Conservation (phyloP, 1,140 invertebrate species). For the Bombyx mandarina region DNA sequence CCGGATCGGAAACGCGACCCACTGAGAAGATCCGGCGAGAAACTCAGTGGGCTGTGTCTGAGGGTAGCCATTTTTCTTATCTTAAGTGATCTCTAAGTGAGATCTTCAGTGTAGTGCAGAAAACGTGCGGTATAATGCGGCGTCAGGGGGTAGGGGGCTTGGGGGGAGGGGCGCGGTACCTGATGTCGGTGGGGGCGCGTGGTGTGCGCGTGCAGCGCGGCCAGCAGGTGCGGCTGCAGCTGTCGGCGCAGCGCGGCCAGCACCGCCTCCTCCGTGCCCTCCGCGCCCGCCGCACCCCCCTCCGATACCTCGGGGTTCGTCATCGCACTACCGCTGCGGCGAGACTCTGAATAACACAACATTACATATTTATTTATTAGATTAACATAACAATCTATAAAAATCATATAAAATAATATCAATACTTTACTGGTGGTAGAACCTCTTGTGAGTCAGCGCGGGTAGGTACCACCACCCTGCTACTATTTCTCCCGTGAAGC, state of each 20-base stretch:
- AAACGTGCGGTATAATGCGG: not conserved
- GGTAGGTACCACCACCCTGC: not conserved
- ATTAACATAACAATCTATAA: too few species aligned
- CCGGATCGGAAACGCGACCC: too few species aligned
- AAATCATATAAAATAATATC: too few species aligned
- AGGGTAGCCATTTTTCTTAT: too few species aligned
- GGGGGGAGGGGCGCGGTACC: constrained; percentile 7
- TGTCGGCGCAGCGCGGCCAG: constrained; percentile 75
- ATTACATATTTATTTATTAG: not conserved
- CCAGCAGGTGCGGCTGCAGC: constrained; percentile 76
- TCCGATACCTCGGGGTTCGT: constrained; percentile 19
- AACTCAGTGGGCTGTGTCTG: too few species aligned
- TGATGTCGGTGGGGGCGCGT: constrained; percentile 28
- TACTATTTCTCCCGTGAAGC: too few species aligned
- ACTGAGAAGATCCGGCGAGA: too few species aligned
- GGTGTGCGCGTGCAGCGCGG: constrained; percentile 69
- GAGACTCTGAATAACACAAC: constrained; percentile 24
- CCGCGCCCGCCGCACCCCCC: constrained; percentile 40
- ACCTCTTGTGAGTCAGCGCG: too few species aligned
- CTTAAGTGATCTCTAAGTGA: too few species aligned
- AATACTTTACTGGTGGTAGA: too few species aligned
- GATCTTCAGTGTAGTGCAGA: too few species aligned
- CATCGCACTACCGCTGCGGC: constrained; percentile 20
- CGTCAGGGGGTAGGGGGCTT: not conserved
- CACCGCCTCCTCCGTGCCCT: constrained; percentile 73